Percentiles rank a stretch among this genome's conserved stretches.
Evolutionary conservation across 1,140 invertebrate species (phyloP).

Genomic region (Maconellicoccus hirsutus): DNA sequence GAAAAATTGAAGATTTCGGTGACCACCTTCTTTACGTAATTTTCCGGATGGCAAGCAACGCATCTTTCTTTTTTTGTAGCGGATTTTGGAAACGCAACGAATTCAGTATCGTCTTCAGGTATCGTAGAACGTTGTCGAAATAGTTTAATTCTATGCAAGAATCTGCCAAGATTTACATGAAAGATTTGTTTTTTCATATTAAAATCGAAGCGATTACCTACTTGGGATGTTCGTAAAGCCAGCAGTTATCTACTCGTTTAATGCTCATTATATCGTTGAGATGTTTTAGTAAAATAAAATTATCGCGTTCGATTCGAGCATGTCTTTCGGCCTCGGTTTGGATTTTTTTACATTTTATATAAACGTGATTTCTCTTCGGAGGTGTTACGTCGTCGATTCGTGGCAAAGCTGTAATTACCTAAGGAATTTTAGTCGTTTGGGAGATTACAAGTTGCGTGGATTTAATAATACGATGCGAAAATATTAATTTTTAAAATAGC

Average conservation of each 20-base stretch:
- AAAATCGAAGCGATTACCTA: conserved; percentile 32
- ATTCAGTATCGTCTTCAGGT: background rate
- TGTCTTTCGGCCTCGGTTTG: conserved; percentile 44
- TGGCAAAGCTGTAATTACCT: conserved; percentile 43
- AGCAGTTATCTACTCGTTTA: conserved; percentile 43
- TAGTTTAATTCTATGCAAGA: conserved; percentile 6
- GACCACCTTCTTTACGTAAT: background rate
- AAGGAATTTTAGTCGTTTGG: too few relatives aligned
- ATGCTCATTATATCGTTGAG: conserved; percentile 40
- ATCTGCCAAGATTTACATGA: background rate
- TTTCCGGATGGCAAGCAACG: conserved; percentile 10
- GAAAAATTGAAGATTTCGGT: background rate
- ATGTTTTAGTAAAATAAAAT: conserved; percentile 43
- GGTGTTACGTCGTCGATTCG: conserved; percentile 43
- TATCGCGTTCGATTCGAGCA: conserved; percentile 41
- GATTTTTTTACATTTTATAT: conserved; percentile 42
- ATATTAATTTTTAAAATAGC: too few relatives aligned
- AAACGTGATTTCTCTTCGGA: conserved; percentile 39
- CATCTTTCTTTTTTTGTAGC: background rate
- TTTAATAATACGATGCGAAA: too few relatives aligned
- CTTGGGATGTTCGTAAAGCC: conserved; percentile 42
- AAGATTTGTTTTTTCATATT: too few relatives aligned
- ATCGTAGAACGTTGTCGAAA: background rate
- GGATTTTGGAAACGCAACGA: background rate
- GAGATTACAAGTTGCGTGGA: too few relatives aligned